Percentiles rank a stretch among this genome's conserved stretches.
These are phyloP conservation scores for Schizotus pectinicornis DNA, from an alignment of 2,888 invertebrate species.

Conservation along the genomic window DNA sequence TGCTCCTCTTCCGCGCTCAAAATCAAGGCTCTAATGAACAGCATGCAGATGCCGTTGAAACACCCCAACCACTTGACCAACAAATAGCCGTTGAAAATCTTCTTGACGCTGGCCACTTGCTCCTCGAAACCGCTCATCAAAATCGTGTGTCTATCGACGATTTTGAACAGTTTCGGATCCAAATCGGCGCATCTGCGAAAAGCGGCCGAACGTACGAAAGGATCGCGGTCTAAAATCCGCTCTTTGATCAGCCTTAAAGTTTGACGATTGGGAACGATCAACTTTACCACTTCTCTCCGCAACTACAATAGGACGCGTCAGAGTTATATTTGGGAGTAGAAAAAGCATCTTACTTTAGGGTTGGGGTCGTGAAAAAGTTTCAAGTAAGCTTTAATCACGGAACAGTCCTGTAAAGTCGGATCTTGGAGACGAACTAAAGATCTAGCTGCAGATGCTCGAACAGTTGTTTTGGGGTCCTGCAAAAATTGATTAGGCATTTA, in stretches of 20 bases:
- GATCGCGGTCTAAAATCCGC: conserved; percentile 78
- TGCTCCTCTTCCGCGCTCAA: conserved; percentile 71
- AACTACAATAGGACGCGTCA: conserved; percentile 30
- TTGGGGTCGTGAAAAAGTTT: conserved; percentile 75
- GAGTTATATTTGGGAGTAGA: no score
- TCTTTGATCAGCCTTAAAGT: conserved; percentile 58
- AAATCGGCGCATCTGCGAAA: conserved; percentile 50
- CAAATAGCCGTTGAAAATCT: conserved; percentile 59
- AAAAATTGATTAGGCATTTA: no score
- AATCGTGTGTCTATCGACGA: conserved; percentile 68
- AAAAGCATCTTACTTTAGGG: conserved; percentile 62
- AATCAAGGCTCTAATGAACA: conserved; percentile 74
- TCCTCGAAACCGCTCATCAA: conserved; percentile 71
- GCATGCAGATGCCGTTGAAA: conserved; percentile 72
- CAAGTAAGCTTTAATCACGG: conserved; percentile 77
- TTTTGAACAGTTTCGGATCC: conserved; percentile 60
- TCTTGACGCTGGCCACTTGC: conserved; percentile 61
- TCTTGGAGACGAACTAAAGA: conserved; percentile 83
- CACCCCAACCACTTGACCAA: conserved; percentile 79
- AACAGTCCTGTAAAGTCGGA: conserved; percentile 75
- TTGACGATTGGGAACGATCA: conserved; percentile 39
- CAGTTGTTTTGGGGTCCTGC: conserved; percentile 76
- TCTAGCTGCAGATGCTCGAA: conserved; percentile 79
- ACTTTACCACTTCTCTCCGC: conserved; percentile 40
- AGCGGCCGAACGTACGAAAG: conserved; percentile 70